Evolutionary conservation across 2,888 invertebrate species (phyloP), one percentile per base, ranked within the genome.

Genomic region (Pharmacophagus antenor): DNA sequence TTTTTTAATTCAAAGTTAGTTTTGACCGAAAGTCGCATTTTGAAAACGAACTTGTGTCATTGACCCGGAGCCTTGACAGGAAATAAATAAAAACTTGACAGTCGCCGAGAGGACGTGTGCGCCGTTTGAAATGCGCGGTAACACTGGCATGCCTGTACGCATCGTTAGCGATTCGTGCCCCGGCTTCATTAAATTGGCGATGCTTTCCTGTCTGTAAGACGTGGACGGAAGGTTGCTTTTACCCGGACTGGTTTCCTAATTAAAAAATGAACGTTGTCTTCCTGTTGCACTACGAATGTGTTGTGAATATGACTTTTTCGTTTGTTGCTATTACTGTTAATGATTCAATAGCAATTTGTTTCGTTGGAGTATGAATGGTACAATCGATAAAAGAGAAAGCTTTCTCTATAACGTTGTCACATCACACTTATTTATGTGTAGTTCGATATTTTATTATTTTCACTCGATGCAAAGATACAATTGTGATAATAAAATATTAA

Each of bases 141-240:
- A 74, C 72, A 88, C 88, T 87, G 85, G 70, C 54, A 57, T 75
- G 79, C 83, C 80, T 72, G 68, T 67, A 78, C 83, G 82, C 80
- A 77, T 71, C 70, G 72, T 70, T 68, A 63, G 67, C 72, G 73
- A 71, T 76, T 80, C 86, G 82, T 85, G 87, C 73, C 74, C 73
- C 73, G 70, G 73, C 79, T 84, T 85, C 85, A 87, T 88, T 88
- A 88, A 82, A 82, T 79, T 82, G 80, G 76, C 78, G 81, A 81
- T 87, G 82, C 86, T 88, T 50, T 85, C 88, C 88, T 88, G 85
- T 80, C 77, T 72, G 70, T 72, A 74, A 72, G 68, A 65, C 76
- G 71, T 82, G 84, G 88, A 85, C 88, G 88, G 88, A 88, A 89
- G 86, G 81, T 80, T 80, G 83, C 84, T 86, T 89, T 85, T 85